Evolutionary conservation across 2,113 vertebrate genomes (phyloP), one percentile per base, ranked within the genome.

Genomic region (Boleophthalmus pectinirostris): DNA sequence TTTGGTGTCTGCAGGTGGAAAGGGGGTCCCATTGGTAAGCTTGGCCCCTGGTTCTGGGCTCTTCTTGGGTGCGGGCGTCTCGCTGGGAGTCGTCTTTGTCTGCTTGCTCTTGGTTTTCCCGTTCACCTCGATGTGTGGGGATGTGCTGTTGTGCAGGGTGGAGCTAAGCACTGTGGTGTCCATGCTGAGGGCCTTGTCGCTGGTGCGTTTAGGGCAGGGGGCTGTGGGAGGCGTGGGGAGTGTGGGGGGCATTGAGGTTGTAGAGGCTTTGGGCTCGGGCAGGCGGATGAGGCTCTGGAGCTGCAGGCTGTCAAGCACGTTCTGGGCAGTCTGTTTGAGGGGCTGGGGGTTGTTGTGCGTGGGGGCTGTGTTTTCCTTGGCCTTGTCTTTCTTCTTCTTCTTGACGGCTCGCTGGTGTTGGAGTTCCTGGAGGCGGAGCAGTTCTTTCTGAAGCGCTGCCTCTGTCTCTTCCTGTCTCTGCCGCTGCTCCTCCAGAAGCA

Each of bases 301-400:
- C 64, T 94, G 95, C 78, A 96, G 79, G 77, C 92, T 94, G 71
- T 95, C 94, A 0, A 96, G 79, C 58, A 93, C 49, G 0, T 88
- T 88, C 66, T 95, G 92, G 60, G 91, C 92, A 23, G 95, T 82
- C 71, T 95, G 95, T 79, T 93, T 88, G 43, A 92, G 91, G 33
- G 92, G 90, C 88, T 94, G 95, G 53, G 94, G 93, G 88, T 91
- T 94, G 63, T 90, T 94, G 10, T 82, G 65, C 87, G 94, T 69
- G 83, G 76, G 85, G 75, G 95, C 25, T 47, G 89, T 78, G 91
- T 89, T 94, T 88, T 96, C 96, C 88, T 94, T 92, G 1, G 91
- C 88, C 78, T 95, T 92, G 23, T 98, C 97, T 85, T 95, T 97
- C 93, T 95, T 98, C 95, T 98, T 98, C 93, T 98, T 98, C 89